A percentile compares a stretch with the other conserved stretches of the same genome.
phyloP scores from a whole-genome alignment of 2,888 invertebrate species.

The Stenodera caucasica region DNA sequence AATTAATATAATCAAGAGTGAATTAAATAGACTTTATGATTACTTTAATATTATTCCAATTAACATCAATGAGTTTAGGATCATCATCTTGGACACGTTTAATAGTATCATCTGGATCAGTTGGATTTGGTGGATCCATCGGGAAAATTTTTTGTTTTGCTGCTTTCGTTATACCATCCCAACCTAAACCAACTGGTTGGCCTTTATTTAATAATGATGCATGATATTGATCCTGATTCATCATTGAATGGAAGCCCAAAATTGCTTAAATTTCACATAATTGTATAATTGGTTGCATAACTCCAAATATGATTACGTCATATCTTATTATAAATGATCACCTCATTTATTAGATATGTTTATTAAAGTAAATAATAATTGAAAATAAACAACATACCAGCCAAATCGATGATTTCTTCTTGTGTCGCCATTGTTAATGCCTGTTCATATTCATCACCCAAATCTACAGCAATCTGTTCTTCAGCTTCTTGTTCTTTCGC shows the following conservation, averaged over 20 bases:
- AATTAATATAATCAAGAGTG: slow-evolving; percentile 19
- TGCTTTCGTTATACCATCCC: slow-evolving; percentile 95
- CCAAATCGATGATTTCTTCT: slow-evolving; percentile 98
- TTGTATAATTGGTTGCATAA: not conserved
- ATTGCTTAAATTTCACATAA: slow-evolving; percentile 67
- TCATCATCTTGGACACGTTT: slow-evolving; percentile 89
- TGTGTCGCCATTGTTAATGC: slow-evolving; percentile 87
- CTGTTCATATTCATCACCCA: slow-evolving; percentile 91
- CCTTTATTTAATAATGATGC: slow-evolving; percentile 92
- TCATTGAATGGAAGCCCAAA: slow-evolving; percentile 99
- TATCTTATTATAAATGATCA: not conserved
- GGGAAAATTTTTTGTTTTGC: slow-evolving; percentile 89
- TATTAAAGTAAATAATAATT: not conserved
- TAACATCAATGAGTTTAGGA: slow-evolving; percentile 84
- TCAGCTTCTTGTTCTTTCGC: slow-evolving; percentile 77
- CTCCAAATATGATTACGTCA: not conserved
- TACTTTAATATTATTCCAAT: slow-evolving; percentile 99
- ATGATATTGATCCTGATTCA: slow-evolving; percentile 99
- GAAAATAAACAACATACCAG: slow-evolving; percentile 59
- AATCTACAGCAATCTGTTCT: slow-evolving; percentile 89
- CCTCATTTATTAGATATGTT: not conserved
- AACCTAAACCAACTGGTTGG: slow-evolving; percentile 85
- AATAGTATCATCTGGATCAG: slow-evolving; percentile 92
- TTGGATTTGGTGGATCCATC: slow-evolving; percentile 94
- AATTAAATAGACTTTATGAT: not conserved